These are phyloP conservation scores for Phenganax subtilis DNA, from an alignment of 92 coral and sea anemone genomes.

Conservation along the genomic window DNA sequence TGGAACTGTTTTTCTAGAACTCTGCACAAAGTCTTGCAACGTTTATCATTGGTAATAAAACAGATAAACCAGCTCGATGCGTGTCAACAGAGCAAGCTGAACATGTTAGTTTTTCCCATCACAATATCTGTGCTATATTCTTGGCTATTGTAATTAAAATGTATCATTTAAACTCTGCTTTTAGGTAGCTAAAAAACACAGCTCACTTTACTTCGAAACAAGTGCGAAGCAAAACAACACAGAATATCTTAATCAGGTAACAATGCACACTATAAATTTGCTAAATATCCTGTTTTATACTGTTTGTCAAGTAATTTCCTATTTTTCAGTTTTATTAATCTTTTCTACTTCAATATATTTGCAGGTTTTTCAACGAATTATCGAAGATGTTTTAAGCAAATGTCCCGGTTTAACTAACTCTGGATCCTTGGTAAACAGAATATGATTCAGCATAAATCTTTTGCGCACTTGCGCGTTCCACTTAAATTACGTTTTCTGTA, in stretches of 20 bases:
- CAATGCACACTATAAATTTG: background rate
- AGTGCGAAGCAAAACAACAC: conserved; percentile 27
- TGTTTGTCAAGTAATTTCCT: no score
- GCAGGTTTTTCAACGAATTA: conserved; percentile 17
- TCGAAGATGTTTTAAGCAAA: background rate
- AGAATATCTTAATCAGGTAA: conserved; percentile 40
- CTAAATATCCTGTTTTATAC: no score
- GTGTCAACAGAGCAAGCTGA: conserved; percentile 46
- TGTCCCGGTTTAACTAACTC: background rate
- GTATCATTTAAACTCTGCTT: background rate
- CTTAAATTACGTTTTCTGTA: background rate
- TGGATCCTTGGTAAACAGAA: background rate
- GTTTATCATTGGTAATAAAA: conserved; percentile 48
- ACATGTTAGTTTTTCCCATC: conserved; percentile 27
- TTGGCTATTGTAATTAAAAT: background rate
- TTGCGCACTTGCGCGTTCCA: no score
- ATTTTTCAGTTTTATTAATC: background rate
- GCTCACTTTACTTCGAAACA: conserved; percentile 41
- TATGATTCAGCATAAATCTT: no score
- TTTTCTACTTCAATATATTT: background rate
- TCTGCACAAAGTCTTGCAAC: conserved; percentile 13
- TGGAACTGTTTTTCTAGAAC: background rate
- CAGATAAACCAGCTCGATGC: conserved; percentile 28
- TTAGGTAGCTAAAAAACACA: conserved; percentile 18
- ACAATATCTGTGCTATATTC: background rate